phyloP scores from a whole-genome alignment of 2,113 vertebrate species.

The Xyliphius kryptos region DNA sequence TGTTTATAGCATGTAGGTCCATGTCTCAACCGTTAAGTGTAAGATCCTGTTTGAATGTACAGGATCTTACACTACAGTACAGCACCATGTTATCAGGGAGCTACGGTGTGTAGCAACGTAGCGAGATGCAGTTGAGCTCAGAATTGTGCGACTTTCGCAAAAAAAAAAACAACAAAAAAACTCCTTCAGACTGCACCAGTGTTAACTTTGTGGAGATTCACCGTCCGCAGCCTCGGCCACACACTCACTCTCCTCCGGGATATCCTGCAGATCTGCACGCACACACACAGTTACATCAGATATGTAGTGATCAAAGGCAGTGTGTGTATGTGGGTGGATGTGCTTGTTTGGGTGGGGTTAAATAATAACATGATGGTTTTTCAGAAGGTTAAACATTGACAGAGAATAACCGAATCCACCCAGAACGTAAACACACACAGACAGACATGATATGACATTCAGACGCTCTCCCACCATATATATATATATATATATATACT shows the following conservation, averaged over 20 bases:
- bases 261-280: conserved; percentile 82
- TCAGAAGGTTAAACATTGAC: conserved; percentile 37
- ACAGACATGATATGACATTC: conserved; percentile 9
- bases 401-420: conserved; percentile 25
- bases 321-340: conserved; percentile 1
- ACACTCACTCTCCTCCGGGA: conserved; percentile 82
- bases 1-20: too few species aligned
- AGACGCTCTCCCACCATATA: conserved; percentile 25
- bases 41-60: too few species aligned
- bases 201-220: conserved; percentile 43
- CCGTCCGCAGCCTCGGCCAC: conserved; percentile 58
- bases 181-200: neutral
- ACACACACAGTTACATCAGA: neutral
- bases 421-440: conserved; percentile 32
- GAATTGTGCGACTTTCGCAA: too few species aligned
- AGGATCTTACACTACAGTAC: too few species aligned
- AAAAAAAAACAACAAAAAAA: too few species aligned
- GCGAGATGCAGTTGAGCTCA: too few species aligned
- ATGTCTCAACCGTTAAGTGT: too few species aligned
- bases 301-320: conserved; percentile 9
- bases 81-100: too few species aligned
- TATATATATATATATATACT: too few species aligned
- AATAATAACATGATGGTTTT: neutral
- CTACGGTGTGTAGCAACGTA: too few species aligned
- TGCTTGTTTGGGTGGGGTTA: neutral